Evolutionary conservation across 2,113 vertebrate species (phyloP), one percentile per base, ranked within the genome.

Genomic region (Donacobius atricapilla): DNA sequence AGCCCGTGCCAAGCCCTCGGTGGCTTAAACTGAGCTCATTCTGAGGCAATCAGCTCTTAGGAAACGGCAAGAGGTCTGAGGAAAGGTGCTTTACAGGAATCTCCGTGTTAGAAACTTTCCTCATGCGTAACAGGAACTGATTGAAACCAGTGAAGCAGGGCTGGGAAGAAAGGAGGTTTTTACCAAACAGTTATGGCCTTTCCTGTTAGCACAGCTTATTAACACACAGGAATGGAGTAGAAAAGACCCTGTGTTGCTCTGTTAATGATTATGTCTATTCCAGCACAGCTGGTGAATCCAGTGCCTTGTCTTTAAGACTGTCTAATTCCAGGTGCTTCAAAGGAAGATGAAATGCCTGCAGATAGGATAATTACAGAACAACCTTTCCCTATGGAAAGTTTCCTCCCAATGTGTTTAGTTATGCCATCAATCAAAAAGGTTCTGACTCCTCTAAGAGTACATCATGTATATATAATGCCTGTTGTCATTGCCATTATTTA

Each of bases 291-390:
- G 85, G 70, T 2, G 9, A 84, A 83, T 63, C 37, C 73, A 53
- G 27, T 31, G n/a, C 45, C 45, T 61, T 50, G 51, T 72, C 79
- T 92, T 83, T 45, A 91, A n/a, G 22, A 17, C 44, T 64, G 14
- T 28, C n/a, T 56, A 39, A 66, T 76, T 66, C 70, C 89, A 94
- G 73, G 91, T 83, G 54, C 87, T 93, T 83, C 68, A 66, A 87
- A 77, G 33, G 42, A 54, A 85, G 70, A 91, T n/a, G 72, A 76
- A 87, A 95, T 69, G 57, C 45, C 37, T 39, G 24, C 54, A 69
- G 78, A 91, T 39, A 83, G 33, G 54, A 77, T 83, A 92, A 90
- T 83, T 88, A 73, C 15, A 83, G 84, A 95, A 73, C 33, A 95
- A 37, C 68, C 54, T 90, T 83, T 88, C 64, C 58, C 56, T 75